Percentiles rank a stretch among this genome's conserved stretches.
Conservation (phyloP, 2,888 invertebrate genomes). For the Mythimna impura region DNA sequence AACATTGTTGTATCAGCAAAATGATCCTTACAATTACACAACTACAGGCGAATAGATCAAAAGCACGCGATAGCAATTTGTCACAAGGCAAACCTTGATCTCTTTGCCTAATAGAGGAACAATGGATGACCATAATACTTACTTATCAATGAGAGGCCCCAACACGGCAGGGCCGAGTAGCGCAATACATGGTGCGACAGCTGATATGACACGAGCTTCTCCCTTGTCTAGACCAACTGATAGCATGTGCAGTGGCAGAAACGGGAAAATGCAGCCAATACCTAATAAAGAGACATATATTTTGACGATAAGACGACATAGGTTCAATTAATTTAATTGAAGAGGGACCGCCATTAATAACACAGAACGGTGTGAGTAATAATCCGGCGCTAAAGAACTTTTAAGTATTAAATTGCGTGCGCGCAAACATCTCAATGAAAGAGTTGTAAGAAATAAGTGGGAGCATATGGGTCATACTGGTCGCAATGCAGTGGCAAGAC, state of each 20-base stretch:
- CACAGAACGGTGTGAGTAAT: constrained; percentile 11
- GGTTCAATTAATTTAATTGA: constrained; percentile 21
- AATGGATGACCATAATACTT: constrained; percentile 77
- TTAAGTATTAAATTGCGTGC: constrained; percentile 56
- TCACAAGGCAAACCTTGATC: constrained; percentile 31
- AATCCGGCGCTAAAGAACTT: constrained; percentile 30
- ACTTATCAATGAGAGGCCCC: constrained; percentile 95
- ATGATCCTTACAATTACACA: not conserved
- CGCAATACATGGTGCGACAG: constrained; percentile 94
- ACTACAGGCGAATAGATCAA: constrained; percentile 4
- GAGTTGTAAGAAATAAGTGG: constrained; percentile 46
- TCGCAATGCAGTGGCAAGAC: constrained; percentile 69
- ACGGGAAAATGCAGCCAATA: constrained; percentile 95
- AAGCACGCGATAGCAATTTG: constrained; percentile 11
- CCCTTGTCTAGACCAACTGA: constrained; percentile 93
- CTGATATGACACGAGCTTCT: constrained; percentile 94
- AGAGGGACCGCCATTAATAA: constrained; percentile 26
- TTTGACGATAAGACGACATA: not conserved
- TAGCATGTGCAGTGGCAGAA: constrained; percentile 95
- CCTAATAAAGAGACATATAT: constrained; percentile 85
- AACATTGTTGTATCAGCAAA: not conserved
- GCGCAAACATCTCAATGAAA: constrained; percentile 40
- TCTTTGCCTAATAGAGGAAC: constrained; percentile 20
- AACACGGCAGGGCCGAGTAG: constrained; percentile 94
- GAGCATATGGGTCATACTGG: constrained; percentile 65